Evolutionary conservation across 2,888 invertebrate genomes (phyloP).

Genomic region (Crepidodera aurea): DNA sequence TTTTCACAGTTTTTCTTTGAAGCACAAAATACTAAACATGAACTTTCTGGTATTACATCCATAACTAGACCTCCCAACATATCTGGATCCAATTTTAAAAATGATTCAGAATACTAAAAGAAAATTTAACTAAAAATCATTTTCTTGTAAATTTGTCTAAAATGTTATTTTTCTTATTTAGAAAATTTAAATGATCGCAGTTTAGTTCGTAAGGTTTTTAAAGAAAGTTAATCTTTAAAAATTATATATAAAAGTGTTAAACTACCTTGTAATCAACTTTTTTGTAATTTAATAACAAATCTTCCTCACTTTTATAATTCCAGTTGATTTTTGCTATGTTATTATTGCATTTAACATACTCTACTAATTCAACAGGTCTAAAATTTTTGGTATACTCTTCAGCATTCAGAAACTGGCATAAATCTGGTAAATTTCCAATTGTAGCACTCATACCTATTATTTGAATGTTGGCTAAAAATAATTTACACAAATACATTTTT

Average conservation of each 20-base stretch:
- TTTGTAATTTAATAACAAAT: constrained; percentile 64
- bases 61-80: constrained; percentile 79
- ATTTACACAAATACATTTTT: too few relatives aligned
- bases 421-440: constrained; percentile 86
- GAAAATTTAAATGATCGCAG: neutral
- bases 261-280: constrained; percentile 65
- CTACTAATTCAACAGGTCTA: constrained; percentile 85
- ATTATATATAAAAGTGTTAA: too few relatives aligned
- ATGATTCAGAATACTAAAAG: constrained; percentile 68
- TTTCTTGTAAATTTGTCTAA: neutral
- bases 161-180: neutral
- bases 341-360: constrained; percentile 81
- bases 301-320: constrained; percentile 60
- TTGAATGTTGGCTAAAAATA: constrained; percentile 71
- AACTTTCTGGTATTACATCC: constrained; percentile 81
- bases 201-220: too few relatives aligned
- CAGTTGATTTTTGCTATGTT: constrained; percentile 65
- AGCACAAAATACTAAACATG: constrained; percentile 92
- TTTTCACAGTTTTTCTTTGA: constrained; percentile 93
- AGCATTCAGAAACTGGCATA: constrained; percentile 82
- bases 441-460: constrained; percentile 98
- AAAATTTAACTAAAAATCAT: neutral
- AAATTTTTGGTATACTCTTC: constrained; percentile 85
- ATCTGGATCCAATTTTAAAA: constrained; percentile 77
- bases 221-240: too few relatives aligned